These are phyloP conservation scores for Nyctalus aviator DNA, from an alignment of 2,797 vertebrate species.

Conservation along the genomic window DNA sequence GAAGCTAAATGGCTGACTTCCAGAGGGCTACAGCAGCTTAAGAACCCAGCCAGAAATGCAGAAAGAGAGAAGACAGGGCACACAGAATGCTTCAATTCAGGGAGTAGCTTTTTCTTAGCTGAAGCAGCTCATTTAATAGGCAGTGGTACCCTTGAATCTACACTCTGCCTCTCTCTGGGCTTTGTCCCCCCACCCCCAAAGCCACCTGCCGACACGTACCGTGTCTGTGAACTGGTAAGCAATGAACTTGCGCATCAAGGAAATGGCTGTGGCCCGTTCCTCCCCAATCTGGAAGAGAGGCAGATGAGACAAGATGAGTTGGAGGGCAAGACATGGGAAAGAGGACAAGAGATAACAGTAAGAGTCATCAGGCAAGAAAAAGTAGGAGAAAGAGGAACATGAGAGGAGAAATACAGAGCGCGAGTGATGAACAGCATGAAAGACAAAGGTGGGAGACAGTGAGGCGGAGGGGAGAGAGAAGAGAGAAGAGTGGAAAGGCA, in stretches of 20 bases:
- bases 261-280: slow-evolving; percentile 95
- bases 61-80: background rate
- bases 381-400: background rate
- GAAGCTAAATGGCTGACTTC: background rate
- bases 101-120: background rate
- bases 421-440: background rate
- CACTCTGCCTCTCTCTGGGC: background rate
- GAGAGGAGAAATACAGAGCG: background rate
- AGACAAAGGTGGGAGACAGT: background rate
- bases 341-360: background rate
- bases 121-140: background rate
- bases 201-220: slow-evolving; percentile 84
- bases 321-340: background rate
- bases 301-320: background rate
- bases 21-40: background rate
- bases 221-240: slow-evolving; percentile 98
- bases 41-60: background rate
- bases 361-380: background rate
- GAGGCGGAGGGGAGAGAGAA: background rate
- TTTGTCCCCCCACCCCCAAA: background rate
- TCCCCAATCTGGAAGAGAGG: slow-evolving; percentile 93
- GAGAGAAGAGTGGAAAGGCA: background rate
- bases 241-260: slow-evolving; percentile 98
- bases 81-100: background rate
- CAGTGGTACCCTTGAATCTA: background rate